Evolutionary conservation across 2,888 invertebrate species (phyloP).

Genomic region (Rotaria macrura): DNA sequence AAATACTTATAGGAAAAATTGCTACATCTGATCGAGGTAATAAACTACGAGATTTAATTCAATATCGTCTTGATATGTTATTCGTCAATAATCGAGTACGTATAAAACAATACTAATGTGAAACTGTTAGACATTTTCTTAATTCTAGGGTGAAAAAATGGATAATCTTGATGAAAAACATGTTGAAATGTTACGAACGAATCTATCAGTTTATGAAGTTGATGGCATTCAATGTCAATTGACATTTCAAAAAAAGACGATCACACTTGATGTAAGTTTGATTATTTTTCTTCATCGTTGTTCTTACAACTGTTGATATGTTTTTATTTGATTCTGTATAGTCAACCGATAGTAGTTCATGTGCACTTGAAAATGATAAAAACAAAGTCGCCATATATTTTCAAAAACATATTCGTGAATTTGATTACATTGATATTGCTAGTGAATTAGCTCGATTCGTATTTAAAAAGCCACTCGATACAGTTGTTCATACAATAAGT

Average conservation of each 20-base stretch:
- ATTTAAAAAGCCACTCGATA: background rate
- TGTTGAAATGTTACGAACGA: background rate
- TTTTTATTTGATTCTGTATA: background rate
- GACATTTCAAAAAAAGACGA: background rate
- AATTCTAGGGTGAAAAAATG: background rate
- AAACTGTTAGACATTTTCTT: background rate
- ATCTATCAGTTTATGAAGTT: background rate
- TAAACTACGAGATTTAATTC: background rate
- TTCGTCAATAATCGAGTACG: background rate
- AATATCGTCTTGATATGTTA: background rate
- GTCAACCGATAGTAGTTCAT: conserved; percentile 8
- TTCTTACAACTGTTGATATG: background rate
- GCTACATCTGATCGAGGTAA: conserved; percentile 3
- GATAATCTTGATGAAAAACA: background rate
- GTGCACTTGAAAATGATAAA: background rate
- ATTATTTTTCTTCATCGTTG: background rate
- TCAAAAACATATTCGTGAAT: background rate
- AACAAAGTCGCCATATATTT: background rate
- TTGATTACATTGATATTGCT: conserved; percentile 5
- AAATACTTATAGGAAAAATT: background rate
- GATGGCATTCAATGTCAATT: conserved; percentile 11
- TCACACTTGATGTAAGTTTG: background rate
- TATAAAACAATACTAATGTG: background rate
- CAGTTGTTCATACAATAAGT: background rate
- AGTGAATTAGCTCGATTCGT: conserved; percentile 5